phyloP scores from a whole-genome alignment of 2,113 vertebrate species.

The Kryptolebias marmoratus region DNA sequence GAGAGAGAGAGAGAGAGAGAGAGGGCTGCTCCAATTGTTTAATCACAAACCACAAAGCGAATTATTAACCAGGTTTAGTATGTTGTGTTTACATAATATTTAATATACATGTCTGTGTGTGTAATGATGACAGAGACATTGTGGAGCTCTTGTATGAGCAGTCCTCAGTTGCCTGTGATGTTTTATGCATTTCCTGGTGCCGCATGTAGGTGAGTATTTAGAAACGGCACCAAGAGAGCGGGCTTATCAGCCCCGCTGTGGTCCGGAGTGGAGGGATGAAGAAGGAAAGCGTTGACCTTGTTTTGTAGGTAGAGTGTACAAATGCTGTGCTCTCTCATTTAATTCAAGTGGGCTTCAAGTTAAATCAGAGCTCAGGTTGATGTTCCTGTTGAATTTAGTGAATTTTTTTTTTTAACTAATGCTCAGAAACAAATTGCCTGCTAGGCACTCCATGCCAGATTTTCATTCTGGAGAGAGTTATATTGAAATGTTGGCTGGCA shows the following conservation, averaged over 20 bases:
- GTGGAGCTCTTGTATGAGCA: slow-evolving; percentile 44
- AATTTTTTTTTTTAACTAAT: not conserved
- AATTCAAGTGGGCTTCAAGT: slow-evolving; percentile 38
- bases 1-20: not conserved
- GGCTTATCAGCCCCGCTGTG: slow-evolving; percentile 36
- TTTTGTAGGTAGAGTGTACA: slow-evolving; percentile 39
- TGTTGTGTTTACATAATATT: slow-evolving; percentile 70
- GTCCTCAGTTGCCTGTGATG: slow-evolving; percentile 56
- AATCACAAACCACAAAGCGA: slow-evolving; percentile 69
- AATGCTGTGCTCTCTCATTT: slow-evolving; percentile 13
- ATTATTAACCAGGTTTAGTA: slow-evolving; percentile 68
- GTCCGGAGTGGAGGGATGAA: slow-evolving; percentile 51
- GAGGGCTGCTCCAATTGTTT: slow-evolving; percentile 61
- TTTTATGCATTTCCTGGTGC: slow-evolving; percentile 66
- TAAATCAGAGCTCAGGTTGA: slow-evolving; percentile 17
- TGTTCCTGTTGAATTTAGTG: slow-evolving; percentile 7
- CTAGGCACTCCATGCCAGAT: not conserved
- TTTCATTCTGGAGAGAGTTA: not conserved
- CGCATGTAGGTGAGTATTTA: slow-evolving; percentile 20
- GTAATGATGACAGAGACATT: slow-evolving; percentile 62
- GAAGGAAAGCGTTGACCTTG: slow-evolving; percentile 55
- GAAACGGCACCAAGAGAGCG: slow-evolving; percentile 28
- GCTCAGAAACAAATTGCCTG: not conserved
- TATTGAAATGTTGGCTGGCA: not conserved
- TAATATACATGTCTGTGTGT: slow-evolving; percentile 65